Evolutionary conservation across 1,140 invertebrate genomes (phyloP).

Genomic region (Battus philenor): DNA sequence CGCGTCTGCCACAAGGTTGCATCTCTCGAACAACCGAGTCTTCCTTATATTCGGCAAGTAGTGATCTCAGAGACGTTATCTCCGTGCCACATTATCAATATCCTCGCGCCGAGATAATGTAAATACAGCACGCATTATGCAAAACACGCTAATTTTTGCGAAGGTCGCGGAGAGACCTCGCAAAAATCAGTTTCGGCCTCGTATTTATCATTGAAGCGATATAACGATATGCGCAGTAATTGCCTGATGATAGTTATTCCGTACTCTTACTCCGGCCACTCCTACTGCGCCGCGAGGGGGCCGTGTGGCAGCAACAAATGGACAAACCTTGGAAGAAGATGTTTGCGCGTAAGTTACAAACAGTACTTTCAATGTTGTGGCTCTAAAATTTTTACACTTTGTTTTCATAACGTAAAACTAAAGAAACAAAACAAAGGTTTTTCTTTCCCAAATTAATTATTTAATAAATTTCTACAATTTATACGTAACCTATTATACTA

Average conservation of each 20-base stretch:
- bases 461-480: no score
- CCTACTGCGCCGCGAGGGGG: conserved; percentile 22
- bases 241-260: conserved; percentile 44
- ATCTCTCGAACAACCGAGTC: conserved; percentile 15
- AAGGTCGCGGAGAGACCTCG: conserved; percentile 57
- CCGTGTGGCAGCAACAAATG: not conserved
- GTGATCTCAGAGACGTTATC: conserved; percentile 53
- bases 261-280: conserved; percentile 34
- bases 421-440: no score
- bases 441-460: no score
- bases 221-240: conserved; percentile 57
- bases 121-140: conserved; percentile 58
- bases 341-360: conserved; percentile 37
- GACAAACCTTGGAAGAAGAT: conserved; percentile 41
- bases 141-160: conserved; percentile 66
- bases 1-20: conserved; percentile 8
- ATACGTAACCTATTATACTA: no score
- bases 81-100: conserved; percentile 47
- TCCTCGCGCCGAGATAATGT: conserved; percentile 44
- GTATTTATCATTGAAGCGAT: conserved; percentile 58
- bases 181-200: conserved; percentile 58
- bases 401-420: no score
- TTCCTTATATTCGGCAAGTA: conserved; percentile 29
- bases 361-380: no score
- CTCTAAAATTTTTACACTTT: no score